phyloP scores from a whole-genome alignment of 64 coral and sea anemone genomes.

The Acropora yongei region DNA sequence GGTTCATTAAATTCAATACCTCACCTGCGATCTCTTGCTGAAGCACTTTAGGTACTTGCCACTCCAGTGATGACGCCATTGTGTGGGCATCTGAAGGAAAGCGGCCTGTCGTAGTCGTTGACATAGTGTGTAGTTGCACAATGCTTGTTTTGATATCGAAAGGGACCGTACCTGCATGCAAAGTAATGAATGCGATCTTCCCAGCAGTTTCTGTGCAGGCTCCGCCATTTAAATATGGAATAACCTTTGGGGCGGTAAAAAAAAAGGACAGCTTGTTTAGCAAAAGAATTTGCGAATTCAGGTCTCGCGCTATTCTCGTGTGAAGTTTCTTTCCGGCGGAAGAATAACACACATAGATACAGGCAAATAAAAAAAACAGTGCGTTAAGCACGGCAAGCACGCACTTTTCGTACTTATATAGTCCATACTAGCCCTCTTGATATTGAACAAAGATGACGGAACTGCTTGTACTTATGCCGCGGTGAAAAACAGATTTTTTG shows the following conservation, averaged over 20 bases:
- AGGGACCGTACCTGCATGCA: background rate
- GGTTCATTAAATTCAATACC: no score
- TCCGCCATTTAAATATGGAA: background rate
- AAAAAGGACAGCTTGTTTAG: background rate
- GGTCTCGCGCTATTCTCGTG: no score
- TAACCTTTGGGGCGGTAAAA: background rate
- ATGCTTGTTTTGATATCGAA: background rate
- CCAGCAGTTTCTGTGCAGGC: slow-evolving; percentile 15
- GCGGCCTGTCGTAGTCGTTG: slow-evolving; percentile 7
- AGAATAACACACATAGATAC: no score
- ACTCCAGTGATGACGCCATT: slow-evolving; percentile 49
- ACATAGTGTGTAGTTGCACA: background rate
- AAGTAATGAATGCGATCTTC: slow-evolving; percentile 37
- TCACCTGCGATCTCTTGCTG: background rate
- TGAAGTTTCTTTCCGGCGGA: no score
- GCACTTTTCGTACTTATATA: no score
- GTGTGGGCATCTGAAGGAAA: slow-evolving; percentile 7
- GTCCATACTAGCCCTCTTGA: no score
- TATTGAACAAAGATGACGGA: no score
- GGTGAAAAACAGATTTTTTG: no score
- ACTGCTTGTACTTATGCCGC: no score
- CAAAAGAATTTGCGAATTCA: background rate
- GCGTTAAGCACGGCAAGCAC: no score
- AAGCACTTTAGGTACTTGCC: background rate
- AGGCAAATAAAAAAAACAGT: no score